Percentiles rank a stretch among this genome's conserved stretches.
Conservation (phyloP, 2,888 invertebrate genomes). For the Pomacea canaliculata region DNA sequence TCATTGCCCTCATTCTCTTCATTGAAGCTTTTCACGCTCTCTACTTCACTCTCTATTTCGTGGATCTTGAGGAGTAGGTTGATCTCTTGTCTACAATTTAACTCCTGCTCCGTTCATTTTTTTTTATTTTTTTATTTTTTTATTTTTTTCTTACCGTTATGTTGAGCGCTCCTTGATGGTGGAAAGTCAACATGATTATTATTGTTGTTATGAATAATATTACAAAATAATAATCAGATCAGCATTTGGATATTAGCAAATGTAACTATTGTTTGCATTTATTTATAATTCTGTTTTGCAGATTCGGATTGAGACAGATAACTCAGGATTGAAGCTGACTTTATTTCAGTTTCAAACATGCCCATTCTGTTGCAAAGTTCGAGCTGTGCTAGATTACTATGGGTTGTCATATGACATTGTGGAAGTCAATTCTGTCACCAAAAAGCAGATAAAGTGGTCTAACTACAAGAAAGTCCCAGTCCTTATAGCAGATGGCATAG, state of each 20-base stretch:
- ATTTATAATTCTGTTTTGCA: conserved; percentile 23
- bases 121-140: too few species aligned
- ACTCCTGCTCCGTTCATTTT: too few species aligned
- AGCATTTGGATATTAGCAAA: not conserved
- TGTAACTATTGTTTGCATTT: not conserved
- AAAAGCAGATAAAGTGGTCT: conserved; percentile 93
- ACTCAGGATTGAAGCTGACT: conserved; percentile 76
- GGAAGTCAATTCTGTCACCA: conserved; percentile 95
- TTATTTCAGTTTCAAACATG: conserved; percentile 98
- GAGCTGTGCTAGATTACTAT: conserved; percentile 81
- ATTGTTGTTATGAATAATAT: too few species aligned
- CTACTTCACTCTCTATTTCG: too few species aligned
- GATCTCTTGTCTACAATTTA: too few species aligned
- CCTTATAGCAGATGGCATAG: conserved; percentile 78
- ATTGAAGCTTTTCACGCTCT: too few species aligned
- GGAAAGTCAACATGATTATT: too few species aligned
- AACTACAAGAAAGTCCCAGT: conserved; percentile 95
- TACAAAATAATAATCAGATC: not conserved
- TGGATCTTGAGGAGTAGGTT: too few species aligned
- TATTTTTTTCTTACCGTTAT: too few species aligned
- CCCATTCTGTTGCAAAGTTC: conserved; percentile 93
- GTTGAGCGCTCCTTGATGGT: too few species aligned
- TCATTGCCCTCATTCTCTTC: too few species aligned
- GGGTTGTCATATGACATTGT: conserved; percentile 95
- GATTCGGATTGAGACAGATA: conserved; percentile 45